Conservation (phyloP, 2,797 vertebrate species). For the Babyrousa celebensis region DNA sequence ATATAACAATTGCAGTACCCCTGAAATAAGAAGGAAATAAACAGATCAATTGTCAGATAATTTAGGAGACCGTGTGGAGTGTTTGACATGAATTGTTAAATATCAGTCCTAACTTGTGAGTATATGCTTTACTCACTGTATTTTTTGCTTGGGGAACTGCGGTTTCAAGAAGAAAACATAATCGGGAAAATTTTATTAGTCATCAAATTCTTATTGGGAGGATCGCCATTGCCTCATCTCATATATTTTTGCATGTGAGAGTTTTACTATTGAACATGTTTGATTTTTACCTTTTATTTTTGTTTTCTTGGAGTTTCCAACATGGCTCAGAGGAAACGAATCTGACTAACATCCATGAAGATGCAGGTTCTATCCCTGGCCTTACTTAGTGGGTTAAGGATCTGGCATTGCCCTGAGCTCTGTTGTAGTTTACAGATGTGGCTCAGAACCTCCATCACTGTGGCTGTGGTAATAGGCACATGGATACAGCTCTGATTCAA, state of each 20-base stretch:
- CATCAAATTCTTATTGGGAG: not conserved
- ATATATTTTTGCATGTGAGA: not conserved
- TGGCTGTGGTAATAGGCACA: too few relatives aligned
- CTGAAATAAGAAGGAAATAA: not conserved
- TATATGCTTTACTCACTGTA: not conserved
- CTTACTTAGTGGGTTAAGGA: too few relatives aligned
- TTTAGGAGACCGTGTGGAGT: not conserved
- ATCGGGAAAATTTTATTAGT: not conserved
- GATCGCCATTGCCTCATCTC: not conserved
- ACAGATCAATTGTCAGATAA: not conserved
- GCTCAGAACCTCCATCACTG: too few relatives aligned
- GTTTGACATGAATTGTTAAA: not conserved
- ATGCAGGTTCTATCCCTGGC: too few relatives aligned
- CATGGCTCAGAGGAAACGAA: too few relatives aligned
- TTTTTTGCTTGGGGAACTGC: not conserved
- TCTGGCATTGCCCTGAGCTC: too few relatives aligned
- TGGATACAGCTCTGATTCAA: too few relatives aligned
- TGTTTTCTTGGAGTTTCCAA: not conserved
- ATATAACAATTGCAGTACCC: not conserved
- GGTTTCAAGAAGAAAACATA: not conserved
- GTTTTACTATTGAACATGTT: not conserved
- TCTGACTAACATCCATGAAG: too few relatives aligned
- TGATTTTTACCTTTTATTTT: not conserved
- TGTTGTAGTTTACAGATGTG: too few relatives aligned
- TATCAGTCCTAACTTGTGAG: too few relatives aligned